Evolutionary conservation across 1,140 invertebrate genomes (phyloP), one percentile per base, ranked within the genome.

Genomic region (Heliconius melpomene): DNA sequence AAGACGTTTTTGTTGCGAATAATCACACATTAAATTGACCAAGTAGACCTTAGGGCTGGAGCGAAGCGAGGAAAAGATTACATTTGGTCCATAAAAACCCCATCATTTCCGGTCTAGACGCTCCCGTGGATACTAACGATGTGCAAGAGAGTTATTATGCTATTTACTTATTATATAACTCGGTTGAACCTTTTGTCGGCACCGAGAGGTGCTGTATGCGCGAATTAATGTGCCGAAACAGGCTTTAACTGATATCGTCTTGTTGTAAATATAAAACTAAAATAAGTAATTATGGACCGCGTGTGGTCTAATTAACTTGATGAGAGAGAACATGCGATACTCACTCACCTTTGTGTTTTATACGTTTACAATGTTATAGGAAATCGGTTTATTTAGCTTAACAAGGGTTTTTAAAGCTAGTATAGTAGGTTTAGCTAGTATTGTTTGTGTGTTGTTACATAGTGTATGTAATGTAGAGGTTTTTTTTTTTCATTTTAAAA

Each of bases 41-140:
- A 66, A 66, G 60, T 29, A 66, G 26, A 66, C 60, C 60, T 66
- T 66, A 66, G 26, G 60, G 60, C 60, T 66, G n/a, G 8, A 66
- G 60, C 60, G 60, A 29, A 66, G 60, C 60, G 60, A 29, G 26
- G 60, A 23, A 29, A 66, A 66, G 60, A 29, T 66, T 66, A 66
- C 60, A 16, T 66, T 66, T 66, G 60, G 60, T 84, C 85, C 84
- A 88, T 88, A 89, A 88, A 81, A 78, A 82, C 79, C 81, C 85
- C 85, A 86, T 85, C 79, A 82, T 84, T 88, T 90, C 87, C 90
- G 84, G 90, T 89, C 90, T 91, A 91, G 89, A 90, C 90, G 77
- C 75, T 87, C 83, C 88, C 87, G 87, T 90, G 86, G 84, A 32
- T 54, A 75, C 84, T 89, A 88, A 90, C 88, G 84, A 89, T 83